Conservation (phyloP, 2,113 vertebrate genomes). For the Macaca mulatta region DNA sequence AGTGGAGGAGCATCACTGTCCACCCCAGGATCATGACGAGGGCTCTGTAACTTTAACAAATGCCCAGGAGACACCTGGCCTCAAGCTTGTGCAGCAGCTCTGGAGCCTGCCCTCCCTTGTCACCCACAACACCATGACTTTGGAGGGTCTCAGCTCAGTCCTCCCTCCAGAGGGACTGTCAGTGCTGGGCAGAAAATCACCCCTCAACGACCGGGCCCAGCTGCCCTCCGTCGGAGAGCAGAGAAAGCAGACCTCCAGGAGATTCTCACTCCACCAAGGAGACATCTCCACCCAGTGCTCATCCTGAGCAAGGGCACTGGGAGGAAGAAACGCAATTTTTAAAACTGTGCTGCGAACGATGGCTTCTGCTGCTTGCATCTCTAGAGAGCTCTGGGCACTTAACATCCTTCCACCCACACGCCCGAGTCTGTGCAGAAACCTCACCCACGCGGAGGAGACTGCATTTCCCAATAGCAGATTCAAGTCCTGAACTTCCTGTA, state of each 20-base stretch:
- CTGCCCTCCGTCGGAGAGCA: neutral
- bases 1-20: neutral
- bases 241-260: neutral
- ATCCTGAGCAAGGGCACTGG: neutral
- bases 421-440: neutral
- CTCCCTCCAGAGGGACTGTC: neutral
- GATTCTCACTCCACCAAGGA: neutral
- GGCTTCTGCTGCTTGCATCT: neutral
- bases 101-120: neutral
- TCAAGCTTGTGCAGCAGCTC: neutral
- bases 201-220: no score
- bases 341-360: neutral
- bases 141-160: neutral
- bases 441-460: neutral
- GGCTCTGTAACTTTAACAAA: neutral
- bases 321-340: neutral
- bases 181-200: neutral
- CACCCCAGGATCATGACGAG: neutral
- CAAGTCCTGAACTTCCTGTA: neutral
- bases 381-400: neutral
- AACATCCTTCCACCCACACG: neutral
- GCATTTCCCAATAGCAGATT: neutral
- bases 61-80: rapidly evolving
- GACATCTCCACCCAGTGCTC: neutral
- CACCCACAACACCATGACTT: neutral